Evolutionary conservation across 1,140 invertebrate species (phyloP).

Genomic region (Calycopis cecrops): DNA sequence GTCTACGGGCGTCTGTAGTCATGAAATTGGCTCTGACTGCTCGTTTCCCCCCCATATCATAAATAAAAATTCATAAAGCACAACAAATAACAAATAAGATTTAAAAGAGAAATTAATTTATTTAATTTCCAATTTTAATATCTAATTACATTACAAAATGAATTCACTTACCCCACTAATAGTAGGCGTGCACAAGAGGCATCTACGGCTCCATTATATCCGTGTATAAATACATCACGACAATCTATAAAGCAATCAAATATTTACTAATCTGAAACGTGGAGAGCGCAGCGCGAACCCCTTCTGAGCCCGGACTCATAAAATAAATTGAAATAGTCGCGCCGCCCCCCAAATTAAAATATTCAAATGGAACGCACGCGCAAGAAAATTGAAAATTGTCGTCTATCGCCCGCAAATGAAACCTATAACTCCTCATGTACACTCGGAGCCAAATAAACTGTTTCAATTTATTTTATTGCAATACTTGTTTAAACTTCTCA

Average conservation of each 20-base stretch:
- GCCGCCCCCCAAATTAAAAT: conserved; percentile 74
- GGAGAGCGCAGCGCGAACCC: conserved; percentile 60
- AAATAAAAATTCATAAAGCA: no score
- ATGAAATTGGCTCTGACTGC: no score
- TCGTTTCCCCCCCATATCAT: no score
- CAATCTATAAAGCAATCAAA: conserved; percentile 72
- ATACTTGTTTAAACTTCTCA: neutral
- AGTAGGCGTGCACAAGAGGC: conserved; percentile 21
- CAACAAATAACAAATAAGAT: no score
- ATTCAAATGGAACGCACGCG: conserved; percentile 75
- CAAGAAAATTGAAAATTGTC: conserved; percentile 75
- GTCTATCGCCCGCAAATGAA: conserved; percentile 74
- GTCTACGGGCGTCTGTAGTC: no score
- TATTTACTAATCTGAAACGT: conserved; percentile 72
- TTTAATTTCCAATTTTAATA: conserved; percentile 2
- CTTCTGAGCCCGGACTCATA: conserved; percentile 65
- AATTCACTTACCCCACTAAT: neutral
- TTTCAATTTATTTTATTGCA: neutral
- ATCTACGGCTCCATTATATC: conserved; percentile 32
- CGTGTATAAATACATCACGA: conserved; percentile 59
- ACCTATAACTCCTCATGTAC: conserved; percentile 70
- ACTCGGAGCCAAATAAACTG: conserved; percentile 37
- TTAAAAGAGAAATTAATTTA: neutral
- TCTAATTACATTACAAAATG: conserved; percentile 4
- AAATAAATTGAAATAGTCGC: conserved; percentile 75